Conservation (phyloP, 2,113 vertebrate genomes). For the Tenrec ecaudatus region DNA sequence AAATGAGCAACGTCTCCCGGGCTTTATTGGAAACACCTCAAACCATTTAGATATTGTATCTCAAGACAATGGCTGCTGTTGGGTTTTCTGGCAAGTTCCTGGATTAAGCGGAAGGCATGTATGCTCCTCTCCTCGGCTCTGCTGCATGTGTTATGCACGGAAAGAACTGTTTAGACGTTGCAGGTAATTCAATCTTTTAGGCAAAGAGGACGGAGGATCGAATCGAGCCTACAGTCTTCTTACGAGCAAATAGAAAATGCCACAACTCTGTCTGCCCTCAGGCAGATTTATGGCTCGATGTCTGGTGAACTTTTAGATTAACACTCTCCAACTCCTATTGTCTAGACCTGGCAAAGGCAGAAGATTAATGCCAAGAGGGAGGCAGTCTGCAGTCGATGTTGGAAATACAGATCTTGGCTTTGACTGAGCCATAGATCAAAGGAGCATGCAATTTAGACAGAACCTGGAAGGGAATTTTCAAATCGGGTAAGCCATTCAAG, state of each 20-base stretch:
- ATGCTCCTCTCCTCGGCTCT: neutral
- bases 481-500: slow-evolving; percentile 61
- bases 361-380: slow-evolving; percentile 71
- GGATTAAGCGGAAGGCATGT: neutral
- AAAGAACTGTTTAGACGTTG: slow-evolving; percentile 8
- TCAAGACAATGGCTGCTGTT: neutral
- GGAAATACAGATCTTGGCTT: slow-evolving; percentile 76
- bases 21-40: neutral
- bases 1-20: neutral
- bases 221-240: slow-evolving; percentile 49
- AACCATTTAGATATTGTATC: neutral
- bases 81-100: neutral
- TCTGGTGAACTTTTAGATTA: slow-evolving; percentile 73
- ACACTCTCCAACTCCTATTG: slow-evolving; percentile 63
- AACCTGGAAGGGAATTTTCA: slow-evolving; percentile 74
- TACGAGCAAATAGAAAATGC: slow-evolving; percentile 65
- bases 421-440: slow-evolving; percentile 72
- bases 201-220: slow-evolving; percentile 53
- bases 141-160: neutral
- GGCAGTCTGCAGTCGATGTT: neutral
- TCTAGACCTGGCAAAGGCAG: slow-evolving; percentile 70
- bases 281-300: slow-evolving; percentile 72
- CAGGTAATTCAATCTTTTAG: slow-evolving; percentile 55
- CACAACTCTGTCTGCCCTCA: slow-evolving; percentile 16
- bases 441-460: slow-evolving; percentile 61